phyloP scores from a whole-genome alignment of 2,888 invertebrate species.

The Lathronympha strigana region DNA sequence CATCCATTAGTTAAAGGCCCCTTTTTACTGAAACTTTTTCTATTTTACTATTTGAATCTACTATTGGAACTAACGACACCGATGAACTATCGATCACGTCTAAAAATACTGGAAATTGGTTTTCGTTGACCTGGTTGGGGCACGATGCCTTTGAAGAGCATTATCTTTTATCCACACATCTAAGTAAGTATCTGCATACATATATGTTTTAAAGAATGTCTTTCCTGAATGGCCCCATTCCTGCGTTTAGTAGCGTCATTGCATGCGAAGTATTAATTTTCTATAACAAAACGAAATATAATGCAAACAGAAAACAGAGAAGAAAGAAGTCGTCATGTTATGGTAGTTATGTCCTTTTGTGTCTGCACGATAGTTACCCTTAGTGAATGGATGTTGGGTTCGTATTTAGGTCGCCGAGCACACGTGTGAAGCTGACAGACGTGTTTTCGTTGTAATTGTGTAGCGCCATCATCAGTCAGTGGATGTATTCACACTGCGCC shows the following conservation, averaged over 20 bases:
- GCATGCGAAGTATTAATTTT: too few species aligned
- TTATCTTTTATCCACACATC: constrained; percentile 30
- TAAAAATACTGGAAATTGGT: constrained; percentile 36
- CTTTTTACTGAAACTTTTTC: not conserved
- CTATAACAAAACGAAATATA: too few species aligned
- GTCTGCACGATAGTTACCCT: not conserved
- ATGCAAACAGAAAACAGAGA: too few species aligned
- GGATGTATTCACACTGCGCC: constrained; percentile 27
- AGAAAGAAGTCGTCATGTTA: not conserved
- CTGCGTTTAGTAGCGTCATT: too few species aligned
- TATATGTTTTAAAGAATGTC: not conserved
- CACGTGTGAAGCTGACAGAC: constrained; percentile 23
- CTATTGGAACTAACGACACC: not conserved
- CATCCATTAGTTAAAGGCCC: not conserved
- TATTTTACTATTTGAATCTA: too few species aligned
- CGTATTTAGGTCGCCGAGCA: constrained; percentile 35
- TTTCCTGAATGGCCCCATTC: too few species aligned
- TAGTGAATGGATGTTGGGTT: constrained; percentile 30
- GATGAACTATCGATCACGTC: constrained; percentile 32
- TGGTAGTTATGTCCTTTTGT: constrained; percentile 1
- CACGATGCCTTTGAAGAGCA: constrained; percentile 7
- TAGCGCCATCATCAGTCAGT: constrained; percentile 25
- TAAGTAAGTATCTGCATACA: constrained; percentile 30
- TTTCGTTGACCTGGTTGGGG: constrained; percentile 17
- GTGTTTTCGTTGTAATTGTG: constrained; percentile 9